Conservation (phyloP, 1,140 invertebrate species). For the Penaeus japonicus region DNA sequence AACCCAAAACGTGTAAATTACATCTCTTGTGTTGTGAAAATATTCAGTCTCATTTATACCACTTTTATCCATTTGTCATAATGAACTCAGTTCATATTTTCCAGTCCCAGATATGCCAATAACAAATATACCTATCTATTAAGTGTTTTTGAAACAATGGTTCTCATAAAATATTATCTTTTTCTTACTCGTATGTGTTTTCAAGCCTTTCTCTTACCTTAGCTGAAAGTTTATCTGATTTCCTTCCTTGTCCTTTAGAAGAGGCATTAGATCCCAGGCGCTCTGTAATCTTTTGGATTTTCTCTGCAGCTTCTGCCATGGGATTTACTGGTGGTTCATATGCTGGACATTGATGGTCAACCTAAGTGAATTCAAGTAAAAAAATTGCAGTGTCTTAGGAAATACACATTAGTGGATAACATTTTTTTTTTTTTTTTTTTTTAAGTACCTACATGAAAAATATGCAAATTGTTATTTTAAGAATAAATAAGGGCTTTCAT, state of each 20-base stretch:
- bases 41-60: too few relatives aligned
- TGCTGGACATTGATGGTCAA: conserved; percentile 58
- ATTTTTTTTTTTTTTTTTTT: background rate
- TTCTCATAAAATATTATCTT: too few relatives aligned
- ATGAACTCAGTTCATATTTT: too few relatives aligned
- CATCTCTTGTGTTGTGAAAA: too few relatives aligned
- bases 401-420: too few relatives aligned
- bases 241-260: conserved; percentile 28
- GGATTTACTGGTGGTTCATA: conserved; percentile 13
- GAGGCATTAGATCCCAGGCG: background rate
- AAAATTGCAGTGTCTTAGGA: conserved; percentile 22
- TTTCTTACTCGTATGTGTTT: too few relatives aligned
- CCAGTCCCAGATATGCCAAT: too few relatives aligned
- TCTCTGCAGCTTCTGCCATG: conserved; percentile 35
- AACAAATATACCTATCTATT: too few relatives aligned
- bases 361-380: conserved; percentile 60
- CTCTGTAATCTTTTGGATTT: conserved; percentile 28
- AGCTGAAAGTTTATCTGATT: conserved; percentile 29
- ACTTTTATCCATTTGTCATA: too few relatives aligned
- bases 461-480: background rate
- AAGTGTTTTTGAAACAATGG: too few relatives aligned
- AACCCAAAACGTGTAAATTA: too few relatives aligned
- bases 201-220: background rate
- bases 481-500: background rate
- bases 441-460: background rate